Percentiles rank a stretch among this genome's conserved stretches.
These are phyloP conservation scores for Neomonachus schauinslandi DNA, from an alignment of 2,113 vertebrate species.

Conservation along the genomic window DNA sequence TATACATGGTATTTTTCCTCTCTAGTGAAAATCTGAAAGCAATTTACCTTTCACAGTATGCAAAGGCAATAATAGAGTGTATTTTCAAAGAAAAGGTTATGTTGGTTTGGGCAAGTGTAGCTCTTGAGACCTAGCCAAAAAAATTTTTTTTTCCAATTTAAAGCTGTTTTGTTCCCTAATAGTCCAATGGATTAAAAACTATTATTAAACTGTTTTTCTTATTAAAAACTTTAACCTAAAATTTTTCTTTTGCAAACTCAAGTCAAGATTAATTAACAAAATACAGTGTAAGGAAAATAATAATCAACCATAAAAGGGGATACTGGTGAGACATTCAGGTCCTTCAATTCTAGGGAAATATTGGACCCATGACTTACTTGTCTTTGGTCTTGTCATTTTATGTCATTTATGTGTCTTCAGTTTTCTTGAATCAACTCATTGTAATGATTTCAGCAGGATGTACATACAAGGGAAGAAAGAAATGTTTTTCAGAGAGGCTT, in stretches of 20 bases:
- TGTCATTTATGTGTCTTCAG: neutral
- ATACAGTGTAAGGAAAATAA: neutral
- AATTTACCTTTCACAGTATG: neutral
- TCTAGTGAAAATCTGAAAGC: neutral
- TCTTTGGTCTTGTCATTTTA: neutral
- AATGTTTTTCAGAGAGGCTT: neutral
- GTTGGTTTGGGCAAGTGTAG: neutral
- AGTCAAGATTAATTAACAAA: neutral
- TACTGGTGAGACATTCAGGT: neutral
- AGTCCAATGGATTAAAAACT: neutral
- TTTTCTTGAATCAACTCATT: neutral
- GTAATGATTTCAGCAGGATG: neutral
- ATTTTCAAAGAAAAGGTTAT: constrained; percentile 8
- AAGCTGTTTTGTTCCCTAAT: neutral
- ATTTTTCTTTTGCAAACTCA: constrained; percentile 16
- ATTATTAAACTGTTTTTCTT: neutral
- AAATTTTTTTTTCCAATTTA: neutral
- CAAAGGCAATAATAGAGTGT: neutral
- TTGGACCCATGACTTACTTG: neutral
- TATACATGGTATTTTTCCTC: neutral
- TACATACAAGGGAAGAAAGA: neutral
- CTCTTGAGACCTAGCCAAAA: neutral
- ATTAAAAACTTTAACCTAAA: neutral
- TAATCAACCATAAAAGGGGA: neutral
- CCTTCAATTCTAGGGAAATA: neutral